Evolutionary conservation across 1,140 invertebrate species (phyloP), one percentile per base, ranked within the genome.

Genomic region (Phthorimaea operculella): DNA sequence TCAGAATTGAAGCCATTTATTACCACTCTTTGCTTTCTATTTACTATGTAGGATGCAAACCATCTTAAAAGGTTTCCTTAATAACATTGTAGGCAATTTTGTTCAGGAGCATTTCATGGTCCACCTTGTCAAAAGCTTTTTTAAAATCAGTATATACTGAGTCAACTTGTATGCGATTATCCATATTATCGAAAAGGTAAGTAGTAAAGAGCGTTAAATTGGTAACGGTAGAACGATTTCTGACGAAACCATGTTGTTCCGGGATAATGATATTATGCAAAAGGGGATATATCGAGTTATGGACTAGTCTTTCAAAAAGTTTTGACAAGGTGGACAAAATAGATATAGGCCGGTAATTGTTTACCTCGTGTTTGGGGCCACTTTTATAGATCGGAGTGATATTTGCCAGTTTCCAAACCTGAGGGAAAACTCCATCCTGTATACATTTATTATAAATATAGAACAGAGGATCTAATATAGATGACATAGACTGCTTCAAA

Each of bases 231-330:
- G 53, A 54, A 33, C 42, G 18, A 12, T 12, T 6, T 28, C 33
- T 21, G 6, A 54, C 44, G 21, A 54, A 54, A 16, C 53, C 53
- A 47, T 54, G 53, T 15, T 54, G 53, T 18, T 54, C 18, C 9
- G n/a, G 36, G 6, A 44, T 18, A 10, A 53, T 53, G 94, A 79
- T 7, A 90, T 18, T 53, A 6, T 39, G 12, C 9, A 53, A 14
- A 1, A n/a, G 1, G 15, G 51, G 34, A 17, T 42, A 87, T 10
- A 91, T 89, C 65, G 90, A 89, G 33, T 89, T 90, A 56, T 86
- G 85, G 50, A 66, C 55, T 1, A 53, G 14, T 17, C 11, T 42
- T 11, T 53, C 51, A 18, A 53, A 42, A 18, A 53, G 9, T 21
- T 53, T 53, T 0, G 51, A 42, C 14, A 53, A 6, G 8, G 34